Evolutionary conservation across 1,140 invertebrate genomes (phyloP).

Genomic region (Plectrocnemia conspersa): DNA sequence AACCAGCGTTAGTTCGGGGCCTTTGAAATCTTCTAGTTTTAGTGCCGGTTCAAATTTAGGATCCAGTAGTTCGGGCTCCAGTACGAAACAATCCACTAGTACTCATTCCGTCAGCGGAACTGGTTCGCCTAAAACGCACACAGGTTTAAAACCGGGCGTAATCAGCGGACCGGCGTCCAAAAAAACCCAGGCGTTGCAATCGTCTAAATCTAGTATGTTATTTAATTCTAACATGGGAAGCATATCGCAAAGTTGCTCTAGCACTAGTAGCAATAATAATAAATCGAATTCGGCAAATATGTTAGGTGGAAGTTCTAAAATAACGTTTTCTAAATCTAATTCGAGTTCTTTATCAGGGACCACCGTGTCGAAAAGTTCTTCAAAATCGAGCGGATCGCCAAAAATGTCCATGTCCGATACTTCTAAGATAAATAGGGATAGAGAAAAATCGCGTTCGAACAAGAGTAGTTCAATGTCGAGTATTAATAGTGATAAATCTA

Average conservation of each 20-base stretch:
- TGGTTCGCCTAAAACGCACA: conserved; percentile 71
- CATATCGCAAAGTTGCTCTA: conserved; percentile 40
- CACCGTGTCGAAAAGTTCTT: conserved; percentile 49
- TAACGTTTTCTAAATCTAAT: conserved; percentile 55
- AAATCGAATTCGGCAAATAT: conserved; percentile 38
- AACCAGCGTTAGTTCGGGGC: conserved; percentile 47
- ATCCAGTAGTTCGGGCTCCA: conserved; percentile 37
- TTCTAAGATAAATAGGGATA: conserved; percentile 47
- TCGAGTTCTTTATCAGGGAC: conserved; percentile 53
- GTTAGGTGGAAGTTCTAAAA: conserved; percentile 45
- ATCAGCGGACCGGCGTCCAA: conserved; percentile 75
- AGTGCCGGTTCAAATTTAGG: conserved; percentile 40
- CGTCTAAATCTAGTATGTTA: conserved; percentile 47
- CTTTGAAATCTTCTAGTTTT: conserved; percentile 40
- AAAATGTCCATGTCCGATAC: conserved; percentile 48
- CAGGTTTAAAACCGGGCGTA: conserved; percentile 78
- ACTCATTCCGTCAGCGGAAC: conserved; percentile 51
- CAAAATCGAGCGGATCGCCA: conserved; percentile 49
- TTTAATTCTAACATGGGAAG: conserved; percentile 40
- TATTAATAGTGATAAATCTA: conserved; percentile 56
- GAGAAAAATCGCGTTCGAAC: conserved; percentile 42
- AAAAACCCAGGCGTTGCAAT: conserved; percentile 59
- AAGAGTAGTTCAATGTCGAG: conserved; percentile 46
- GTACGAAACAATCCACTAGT: conserved; percentile 46
- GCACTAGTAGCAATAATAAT: conserved; percentile 38